These are phyloP conservation scores for Megaceryle maxima DNA, from an alignment of 2,113 vertebrate genomes.

Conservation along the genomic window DNA sequence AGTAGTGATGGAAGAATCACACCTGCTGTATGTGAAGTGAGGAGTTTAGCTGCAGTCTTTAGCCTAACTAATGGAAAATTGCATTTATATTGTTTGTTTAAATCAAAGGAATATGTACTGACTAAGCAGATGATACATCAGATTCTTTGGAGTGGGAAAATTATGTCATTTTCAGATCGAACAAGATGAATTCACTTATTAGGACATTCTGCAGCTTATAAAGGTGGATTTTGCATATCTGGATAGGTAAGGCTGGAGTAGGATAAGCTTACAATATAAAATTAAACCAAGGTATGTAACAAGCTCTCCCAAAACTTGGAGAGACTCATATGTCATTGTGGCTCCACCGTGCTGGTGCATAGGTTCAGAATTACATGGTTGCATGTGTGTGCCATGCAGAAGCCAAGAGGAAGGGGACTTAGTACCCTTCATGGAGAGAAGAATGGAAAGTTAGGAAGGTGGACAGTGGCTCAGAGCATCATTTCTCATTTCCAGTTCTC, in stretches of 20 bases:
- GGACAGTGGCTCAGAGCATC: background rate
- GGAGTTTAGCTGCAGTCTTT: background rate
- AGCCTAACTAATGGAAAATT: background rate
- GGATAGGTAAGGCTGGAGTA: background rate
- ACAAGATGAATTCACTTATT: background rate
- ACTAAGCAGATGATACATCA: background rate
- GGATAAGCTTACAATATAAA: background rate
- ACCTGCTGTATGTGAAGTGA: background rate
- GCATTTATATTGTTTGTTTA: background rate
- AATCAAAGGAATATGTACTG: background rate
- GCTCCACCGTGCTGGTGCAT: background rate
- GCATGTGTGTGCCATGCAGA: background rate
- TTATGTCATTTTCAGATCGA: background rate
- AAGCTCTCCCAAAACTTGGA: background rate
- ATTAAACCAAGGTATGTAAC: background rate
- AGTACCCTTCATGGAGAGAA: background rate
- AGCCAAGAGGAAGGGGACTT: background rate
- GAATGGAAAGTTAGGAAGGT: background rate
- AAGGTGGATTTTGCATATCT: background rate
- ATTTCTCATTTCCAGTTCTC: background rate
- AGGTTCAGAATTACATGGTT: background rate
- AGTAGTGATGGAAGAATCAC: background rate
- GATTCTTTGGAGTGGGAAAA: background rate
- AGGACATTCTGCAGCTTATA: background rate
- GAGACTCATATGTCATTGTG: rapidly evolving